Evolutionary conservation across 2,888 invertebrate genomes (phyloP), one percentile per base, ranked within the genome.

Genomic region (Xanthorhoe spadicearia): DNA sequence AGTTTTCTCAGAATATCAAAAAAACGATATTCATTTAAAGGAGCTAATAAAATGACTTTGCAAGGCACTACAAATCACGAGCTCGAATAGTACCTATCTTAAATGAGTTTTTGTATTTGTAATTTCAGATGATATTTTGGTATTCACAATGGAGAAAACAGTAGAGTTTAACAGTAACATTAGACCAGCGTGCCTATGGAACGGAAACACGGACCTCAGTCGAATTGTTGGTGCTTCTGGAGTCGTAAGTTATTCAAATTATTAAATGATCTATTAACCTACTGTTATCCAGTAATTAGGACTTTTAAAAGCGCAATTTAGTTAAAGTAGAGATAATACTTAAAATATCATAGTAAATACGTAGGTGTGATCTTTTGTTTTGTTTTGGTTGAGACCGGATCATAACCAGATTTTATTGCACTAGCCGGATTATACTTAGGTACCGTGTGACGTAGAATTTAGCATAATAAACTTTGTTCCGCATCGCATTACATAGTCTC

Each of bases 111-210:
- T 43, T 13, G 38, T 43, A 13, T 13, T 43, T 13, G 38, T 43
- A 13, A 43, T 61, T 88, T 2, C 86, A 94, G 91, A 94, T 67
- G 95, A 95, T 75, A 86, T 95, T 46, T 88, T 94, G 0, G 77
- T 95, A 8, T 72, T 95, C 5, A 92, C 93, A 6, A 77, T 95
- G 49, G 83, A 88, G 3, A 85, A 85, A n/a, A 77, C 82, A 0
- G 93, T 94, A 0, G 84, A 90, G 57, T 94, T 93, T 69, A 94
- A 86, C 28, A 79, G 83, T 2, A 90, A 83, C 70, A 94, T 95
- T 49, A 85, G 93, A 38, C 94, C 95, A 0, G 91, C 94, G 43
- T 95, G 95, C 70, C 83, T 95, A 0, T 95, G 95, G 95, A 83
- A 79, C 1, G 90, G 90, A 0, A 82, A 89, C 38, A 72, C 77